Percentiles rank a stretch among this genome's conserved stretches.
These are phyloP conservation scores for Mactromeris polynyma DNA, from an alignment of 2,888 invertebrate species.

Conservation along the genomic window DNA sequence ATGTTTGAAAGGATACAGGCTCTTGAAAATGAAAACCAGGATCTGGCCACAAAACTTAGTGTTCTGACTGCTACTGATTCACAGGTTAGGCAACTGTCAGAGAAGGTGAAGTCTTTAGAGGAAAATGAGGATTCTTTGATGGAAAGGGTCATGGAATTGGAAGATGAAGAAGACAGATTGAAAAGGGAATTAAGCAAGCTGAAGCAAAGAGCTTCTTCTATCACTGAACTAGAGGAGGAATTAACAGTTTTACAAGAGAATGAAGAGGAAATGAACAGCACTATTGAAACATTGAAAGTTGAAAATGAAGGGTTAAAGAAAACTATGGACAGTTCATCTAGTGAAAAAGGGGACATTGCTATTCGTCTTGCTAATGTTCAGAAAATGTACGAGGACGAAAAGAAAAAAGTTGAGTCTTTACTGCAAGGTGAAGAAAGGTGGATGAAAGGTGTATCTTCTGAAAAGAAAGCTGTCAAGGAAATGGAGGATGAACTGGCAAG, in stretches of 20 bases:
- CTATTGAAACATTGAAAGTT: slow-evolving; percentile 63
- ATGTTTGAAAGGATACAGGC: slow-evolving; percentile 79
- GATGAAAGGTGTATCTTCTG: slow-evolving; percentile 70
- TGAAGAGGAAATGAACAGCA: slow-evolving; percentile 63
- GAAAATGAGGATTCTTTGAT: slow-evolving; percentile 82
- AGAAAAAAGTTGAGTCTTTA: slow-evolving; percentile 71
- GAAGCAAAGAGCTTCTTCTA: slow-evolving; percentile 56
- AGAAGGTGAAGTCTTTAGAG: slow-evolving; percentile 81
- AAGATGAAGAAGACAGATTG: slow-evolving; percentile 75
- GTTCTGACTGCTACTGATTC: slow-evolving; percentile 71
- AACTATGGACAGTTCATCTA: slow-evolving; percentile 54
- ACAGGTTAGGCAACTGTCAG: slow-evolving; percentile 76
- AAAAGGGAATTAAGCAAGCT: slow-evolving; percentile 71
- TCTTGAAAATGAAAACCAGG: slow-evolving; percentile 78
- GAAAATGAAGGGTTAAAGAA: slow-evolving; percentile 61
- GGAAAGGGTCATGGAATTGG: slow-evolving; percentile 83
- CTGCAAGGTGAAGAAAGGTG: slow-evolving; percentile 72
- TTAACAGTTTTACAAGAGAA: slow-evolving; percentile 66
- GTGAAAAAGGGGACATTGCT: slow-evolving; percentile 67
- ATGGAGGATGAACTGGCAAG: slow-evolving; percentile 73
- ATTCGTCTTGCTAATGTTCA: slow-evolving; percentile 60
- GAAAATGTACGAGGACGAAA: slow-evolving; percentile 71
- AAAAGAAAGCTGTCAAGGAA: slow-evolving; percentile 71
- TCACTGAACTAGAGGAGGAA: slow-evolving; percentile 68
- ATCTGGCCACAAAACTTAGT: slow-evolving; percentile 68